Percentiles rank a stretch among this genome's conserved stretches.
Evolutionary conservation across 1,140 invertebrate species (phyloP).

Genomic region (Musca vetustissima): DNA sequence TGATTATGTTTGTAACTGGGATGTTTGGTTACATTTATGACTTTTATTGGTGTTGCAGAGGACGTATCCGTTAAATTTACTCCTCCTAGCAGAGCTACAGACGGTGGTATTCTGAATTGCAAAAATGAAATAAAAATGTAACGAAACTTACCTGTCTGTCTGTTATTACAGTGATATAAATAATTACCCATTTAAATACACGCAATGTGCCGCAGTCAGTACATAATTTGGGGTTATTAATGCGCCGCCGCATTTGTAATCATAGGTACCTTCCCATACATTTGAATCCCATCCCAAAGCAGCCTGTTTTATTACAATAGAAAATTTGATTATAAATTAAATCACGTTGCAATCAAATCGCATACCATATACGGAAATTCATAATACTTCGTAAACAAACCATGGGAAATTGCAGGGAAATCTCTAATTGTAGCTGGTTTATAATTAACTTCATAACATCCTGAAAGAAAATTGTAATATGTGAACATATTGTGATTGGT

Average conservation of each 20-base stretch:
- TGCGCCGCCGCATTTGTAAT: constrained; percentile 26
- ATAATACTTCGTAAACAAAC: constrained; percentile 4
- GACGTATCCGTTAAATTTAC: constrained; percentile 8
- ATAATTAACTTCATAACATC: not conserved
- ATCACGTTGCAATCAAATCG: not conserved
- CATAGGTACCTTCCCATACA: not conserved
- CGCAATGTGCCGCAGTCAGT: constrained; percentile 61
- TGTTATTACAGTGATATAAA: not conserved
- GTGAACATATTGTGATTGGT: too few species aligned
- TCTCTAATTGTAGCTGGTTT: not conserved
- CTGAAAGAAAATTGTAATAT: too few species aligned
- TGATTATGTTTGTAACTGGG: constrained; percentile 55
- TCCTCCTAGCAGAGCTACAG: constrained; percentile 23
- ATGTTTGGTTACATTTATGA: constrained; percentile 56
- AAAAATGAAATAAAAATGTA: not conserved
- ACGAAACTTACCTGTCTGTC: too few species aligned
- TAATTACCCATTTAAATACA: constrained; percentile 24
- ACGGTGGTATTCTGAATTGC: constrained; percentile 9
- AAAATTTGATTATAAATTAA: not conserved
- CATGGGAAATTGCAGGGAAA: not conserved
- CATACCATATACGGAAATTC: constrained; percentile 31
- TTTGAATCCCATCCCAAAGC: constrained; percentile 25
- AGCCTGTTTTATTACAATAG: not conserved
- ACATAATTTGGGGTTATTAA: constrained; percentile 46
- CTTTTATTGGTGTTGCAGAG: constrained; percentile 34